phyloP scores from a whole-genome alignment of 53 echinoderm and acorn worm genomes.

The Echinometra lucunter region DNA sequence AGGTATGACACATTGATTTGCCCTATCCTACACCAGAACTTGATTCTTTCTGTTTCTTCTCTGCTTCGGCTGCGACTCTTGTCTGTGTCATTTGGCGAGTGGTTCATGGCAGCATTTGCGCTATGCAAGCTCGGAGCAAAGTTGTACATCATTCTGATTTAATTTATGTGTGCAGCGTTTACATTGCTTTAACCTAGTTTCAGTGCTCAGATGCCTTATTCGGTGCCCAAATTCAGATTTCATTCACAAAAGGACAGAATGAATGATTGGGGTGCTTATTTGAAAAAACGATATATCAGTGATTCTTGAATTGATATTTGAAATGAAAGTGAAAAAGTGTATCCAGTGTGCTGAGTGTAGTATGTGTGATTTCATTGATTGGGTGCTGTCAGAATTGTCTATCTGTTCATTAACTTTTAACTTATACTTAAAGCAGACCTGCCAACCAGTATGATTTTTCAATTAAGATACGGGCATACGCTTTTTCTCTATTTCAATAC shows the following conservation, averaged over 20 bases:
- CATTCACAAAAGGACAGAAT: too few species aligned
- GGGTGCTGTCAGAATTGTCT: neutral
- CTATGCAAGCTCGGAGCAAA: neutral
- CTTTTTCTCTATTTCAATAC: too few species aligned
- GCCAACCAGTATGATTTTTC: too few species aligned
- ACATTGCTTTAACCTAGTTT: too few species aligned
- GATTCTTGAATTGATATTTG: too few species aligned
- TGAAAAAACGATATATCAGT: too few species aligned
- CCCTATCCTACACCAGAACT: neutral
- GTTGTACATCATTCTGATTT: neutral
- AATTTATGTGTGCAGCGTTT: too few species aligned
- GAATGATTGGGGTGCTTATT: too few species aligned
- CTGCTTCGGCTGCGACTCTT: neutral
- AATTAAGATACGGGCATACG: too few species aligned
- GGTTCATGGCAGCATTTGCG: neutral
- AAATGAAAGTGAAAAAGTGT: neutral
- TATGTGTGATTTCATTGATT: neutral
- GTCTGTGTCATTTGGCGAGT: neutral
- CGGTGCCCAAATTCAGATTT: too few species aligned
- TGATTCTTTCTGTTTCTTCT: neutral
- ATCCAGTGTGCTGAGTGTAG: neutral
- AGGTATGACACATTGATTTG: constrained; percentile 78
- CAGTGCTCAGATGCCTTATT: too few species aligned
- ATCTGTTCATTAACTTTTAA: neutral
- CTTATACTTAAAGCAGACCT: neutral